phyloP scores from a whole-genome alignment of 2,113 vertebrate genomes.

The Hippocampus mohnikei region DNA sequence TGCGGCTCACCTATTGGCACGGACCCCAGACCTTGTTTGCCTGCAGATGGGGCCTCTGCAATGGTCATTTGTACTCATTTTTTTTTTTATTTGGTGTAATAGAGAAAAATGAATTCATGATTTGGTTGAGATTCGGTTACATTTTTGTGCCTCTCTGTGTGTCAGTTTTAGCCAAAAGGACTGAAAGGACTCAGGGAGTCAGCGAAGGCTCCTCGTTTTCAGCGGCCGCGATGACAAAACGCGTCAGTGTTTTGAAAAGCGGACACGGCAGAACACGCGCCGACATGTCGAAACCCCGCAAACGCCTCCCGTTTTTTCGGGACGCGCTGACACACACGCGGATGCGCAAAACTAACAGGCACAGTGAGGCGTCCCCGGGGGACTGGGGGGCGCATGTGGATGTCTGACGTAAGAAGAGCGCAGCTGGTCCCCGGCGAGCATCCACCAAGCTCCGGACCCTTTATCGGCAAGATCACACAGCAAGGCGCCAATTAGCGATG shows the following conservation, averaged over 20 bases:
- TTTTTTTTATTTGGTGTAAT: not conserved
- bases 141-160: not conserved
- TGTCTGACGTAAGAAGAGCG: constrained; percentile 41
- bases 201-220: constrained; percentile 38
- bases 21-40: constrained; percentile 18
- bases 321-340: constrained; percentile 15
- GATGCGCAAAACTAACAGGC: constrained; percentile 9
- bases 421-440: constrained; percentile 62
- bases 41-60: constrained; percentile 53
- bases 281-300: constrained; percentile 64
- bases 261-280: constrained; percentile 48
- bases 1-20: constrained; percentile 49
- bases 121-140: not conserved
- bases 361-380: constrained; percentile 33
- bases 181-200: constrained; percentile 22
- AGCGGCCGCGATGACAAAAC: constrained; percentile 59
- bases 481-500: constrained; percentile 33
- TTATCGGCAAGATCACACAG: constrained; percentile 44
- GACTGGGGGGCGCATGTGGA: constrained; percentile 60
- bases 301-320: constrained; percentile 25
- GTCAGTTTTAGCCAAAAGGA: constrained; percentile 37
- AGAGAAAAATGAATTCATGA: not conserved
- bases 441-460: constrained; percentile 35
- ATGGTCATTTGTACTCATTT: constrained; percentile 4
- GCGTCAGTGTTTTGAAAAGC: constrained; percentile 53